phyloP scores from a whole-genome alignment of 2,888 invertebrate genomes.

The Rhaphigaster nebulosa region DNA sequence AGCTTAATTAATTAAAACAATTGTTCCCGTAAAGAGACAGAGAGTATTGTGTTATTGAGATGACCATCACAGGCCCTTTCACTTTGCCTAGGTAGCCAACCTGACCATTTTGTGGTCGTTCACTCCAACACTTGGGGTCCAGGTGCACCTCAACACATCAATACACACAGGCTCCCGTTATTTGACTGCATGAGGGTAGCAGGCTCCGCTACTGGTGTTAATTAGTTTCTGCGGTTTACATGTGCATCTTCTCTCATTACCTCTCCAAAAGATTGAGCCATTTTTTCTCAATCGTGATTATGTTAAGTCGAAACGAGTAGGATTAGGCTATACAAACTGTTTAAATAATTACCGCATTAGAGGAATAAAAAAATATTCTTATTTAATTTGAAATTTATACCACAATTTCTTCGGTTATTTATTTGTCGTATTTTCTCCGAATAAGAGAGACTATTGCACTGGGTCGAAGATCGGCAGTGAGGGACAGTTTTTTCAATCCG shows the following conservation, averaged over 20 bases:
- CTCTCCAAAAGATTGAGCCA: background rate
- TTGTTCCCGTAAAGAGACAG: too few species aligned
- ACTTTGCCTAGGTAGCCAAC: background rate
- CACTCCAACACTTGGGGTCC: background rate
- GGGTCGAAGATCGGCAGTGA: too few species aligned
- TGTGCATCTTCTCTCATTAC: background rate
- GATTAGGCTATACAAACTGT: background rate
- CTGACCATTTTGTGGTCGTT: background rate
- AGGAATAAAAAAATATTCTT: too few species aligned
- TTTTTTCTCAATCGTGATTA: background rate
- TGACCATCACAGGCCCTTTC: background rate
- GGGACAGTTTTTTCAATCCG: too few species aligned
- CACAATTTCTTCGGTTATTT: too few species aligned
- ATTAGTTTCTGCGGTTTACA: background rate
- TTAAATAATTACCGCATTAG: too few species aligned
- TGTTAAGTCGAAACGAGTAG: background rate
- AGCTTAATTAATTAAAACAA: too few species aligned
- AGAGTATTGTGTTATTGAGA: too few species aligned
- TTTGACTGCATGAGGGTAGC: background rate
- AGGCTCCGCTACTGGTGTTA: background rate
- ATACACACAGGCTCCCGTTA: conserved; percentile 12
- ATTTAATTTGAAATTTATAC: too few species aligned
- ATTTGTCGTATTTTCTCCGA: too few species aligned
- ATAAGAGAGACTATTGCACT: too few species aligned
- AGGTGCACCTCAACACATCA: background rate